Evolutionary conservation across 35 echinoderm and acorn worm genomes (phyloP).

Genomic region (Heliocidaris erythrogramma): DNA sequence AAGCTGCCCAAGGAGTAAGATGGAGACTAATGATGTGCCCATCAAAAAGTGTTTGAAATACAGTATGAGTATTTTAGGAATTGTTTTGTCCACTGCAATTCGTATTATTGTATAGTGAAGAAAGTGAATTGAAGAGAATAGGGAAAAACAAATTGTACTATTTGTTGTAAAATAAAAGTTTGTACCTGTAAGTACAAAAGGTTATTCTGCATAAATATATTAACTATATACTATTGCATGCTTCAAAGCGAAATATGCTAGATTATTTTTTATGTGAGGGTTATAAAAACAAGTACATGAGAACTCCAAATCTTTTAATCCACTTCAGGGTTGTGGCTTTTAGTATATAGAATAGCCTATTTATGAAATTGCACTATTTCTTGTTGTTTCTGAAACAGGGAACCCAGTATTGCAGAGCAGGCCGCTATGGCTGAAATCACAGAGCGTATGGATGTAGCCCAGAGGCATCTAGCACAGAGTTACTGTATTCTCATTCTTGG

Average conservation of each 20-base stretch:
- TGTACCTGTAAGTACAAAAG: not conserved
- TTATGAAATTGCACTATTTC: not conserved
- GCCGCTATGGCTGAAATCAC: constrained; percentile 74
- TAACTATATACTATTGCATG: not conserved
- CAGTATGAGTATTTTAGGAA: not conserved
- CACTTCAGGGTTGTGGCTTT: not conserved
- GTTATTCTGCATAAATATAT: not conserved
- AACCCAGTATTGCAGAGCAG: constrained; percentile 80
- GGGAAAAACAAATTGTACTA: not conserved
- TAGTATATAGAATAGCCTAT: not conserved
- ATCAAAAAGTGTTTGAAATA: not conserved
- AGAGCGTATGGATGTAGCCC: constrained; percentile 67
- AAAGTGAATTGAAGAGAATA: not conserved
- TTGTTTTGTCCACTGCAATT: not conserved
- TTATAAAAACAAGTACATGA: not conserved
- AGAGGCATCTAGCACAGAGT: constrained; percentile 78
- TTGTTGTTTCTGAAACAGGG: constrained; percentile 45
- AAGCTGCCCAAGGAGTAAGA: not conserved
- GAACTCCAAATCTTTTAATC: too few relatives aligned
- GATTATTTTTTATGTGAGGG: not conserved
- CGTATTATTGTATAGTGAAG: not conserved
- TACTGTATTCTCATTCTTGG: constrained; percentile 93
- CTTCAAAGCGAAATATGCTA: too few relatives aligned
- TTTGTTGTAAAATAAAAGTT: not conserved
- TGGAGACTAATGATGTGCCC: not conserved